Evolutionary conservation across 2,113 vertebrate species (phyloP).

Genomic region (Nansenia antarctica): DNA sequence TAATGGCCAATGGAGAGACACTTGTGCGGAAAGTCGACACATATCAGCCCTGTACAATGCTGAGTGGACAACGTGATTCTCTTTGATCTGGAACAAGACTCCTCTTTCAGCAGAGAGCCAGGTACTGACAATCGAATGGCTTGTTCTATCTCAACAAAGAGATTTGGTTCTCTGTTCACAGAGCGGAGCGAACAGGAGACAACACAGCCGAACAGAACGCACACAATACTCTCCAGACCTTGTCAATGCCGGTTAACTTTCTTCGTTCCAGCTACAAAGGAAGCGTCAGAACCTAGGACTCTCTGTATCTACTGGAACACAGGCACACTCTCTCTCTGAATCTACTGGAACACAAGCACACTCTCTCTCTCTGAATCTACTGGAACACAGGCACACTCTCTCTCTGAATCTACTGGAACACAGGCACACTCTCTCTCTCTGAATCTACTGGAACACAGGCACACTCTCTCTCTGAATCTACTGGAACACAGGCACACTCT

Average conservation of each 20-base stretch:
- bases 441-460: too few relatives aligned
- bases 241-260: background rate
- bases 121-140: slow-evolving; percentile 28
- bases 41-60: slow-evolving; percentile 11
- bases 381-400: too few relatives aligned
- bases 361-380: too few relatives aligned
- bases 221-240: background rate
- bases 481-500: too few relatives aligned
- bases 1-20: slow-evolving; percentile 44
- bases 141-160: slow-evolving; percentile 30
- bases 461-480: too few relatives aligned
- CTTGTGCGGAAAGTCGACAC: slow-evolving; percentile 49
- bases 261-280: too few relatives aligned
- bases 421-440: too few relatives aligned
- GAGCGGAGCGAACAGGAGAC: slow-evolving; percentile 1
- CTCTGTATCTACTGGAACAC: too few relatives aligned
- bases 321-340: too few relatives aligned
- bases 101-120: background rate
- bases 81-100: slow-evolving; percentile 38
- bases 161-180: slow-evolving; percentile 27
- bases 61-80: slow-evolving; percentile 8
- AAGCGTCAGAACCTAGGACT: too few relatives aligned
- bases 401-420: too few relatives aligned
- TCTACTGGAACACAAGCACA: too few relatives aligned
- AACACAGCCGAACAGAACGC: background rate